These are phyloP conservation scores for Anolis sagrei DNA, from an alignment of 2,113 vertebrate genomes.

Conservation along the genomic window DNA sequence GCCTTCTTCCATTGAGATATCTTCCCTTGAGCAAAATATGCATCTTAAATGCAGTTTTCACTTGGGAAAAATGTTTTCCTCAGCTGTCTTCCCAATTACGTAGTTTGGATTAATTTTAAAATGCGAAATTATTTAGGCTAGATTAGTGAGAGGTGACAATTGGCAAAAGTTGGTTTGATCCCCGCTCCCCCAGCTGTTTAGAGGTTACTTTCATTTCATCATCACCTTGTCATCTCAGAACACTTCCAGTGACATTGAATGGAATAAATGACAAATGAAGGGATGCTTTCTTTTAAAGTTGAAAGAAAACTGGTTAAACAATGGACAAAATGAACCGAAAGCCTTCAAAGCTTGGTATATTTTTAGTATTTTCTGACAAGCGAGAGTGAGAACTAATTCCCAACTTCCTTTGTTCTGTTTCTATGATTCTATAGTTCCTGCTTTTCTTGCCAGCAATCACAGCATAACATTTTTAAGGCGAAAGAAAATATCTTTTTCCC, in stretches of 20 bases:
- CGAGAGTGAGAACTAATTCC: neutral
- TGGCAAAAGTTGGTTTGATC: neutral
- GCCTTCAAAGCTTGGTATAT: neutral
- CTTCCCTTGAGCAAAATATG: neutral
- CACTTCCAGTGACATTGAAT: neutral
- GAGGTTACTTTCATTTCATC: neutral
- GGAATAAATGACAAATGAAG: neutral
- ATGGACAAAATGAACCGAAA: neutral
- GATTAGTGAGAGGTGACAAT: neutral
- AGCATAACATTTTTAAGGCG: constrained; percentile 3
- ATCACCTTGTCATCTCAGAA: accelerated
- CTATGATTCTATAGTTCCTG: neutral
- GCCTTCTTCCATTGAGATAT: neutral
- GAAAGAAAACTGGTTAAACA: neutral
- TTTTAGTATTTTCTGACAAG: neutral
- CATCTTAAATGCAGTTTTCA: neutral
- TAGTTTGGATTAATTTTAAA: neutral
- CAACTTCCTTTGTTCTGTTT: neutral
- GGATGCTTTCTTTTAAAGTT: neutral
- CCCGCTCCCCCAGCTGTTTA: neutral
- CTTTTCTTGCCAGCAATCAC: neutral
- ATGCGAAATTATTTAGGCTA: neutral
- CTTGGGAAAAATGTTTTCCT: neutral
- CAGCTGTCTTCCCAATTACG: neutral
- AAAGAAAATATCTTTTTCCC: neutral